Percentiles rank a stretch among this genome's conserved stretches.
Evolutionary conservation across 2,797 vertebrate species (phyloP).

Genomic region (Hydrocynus forskahlii): DNA sequence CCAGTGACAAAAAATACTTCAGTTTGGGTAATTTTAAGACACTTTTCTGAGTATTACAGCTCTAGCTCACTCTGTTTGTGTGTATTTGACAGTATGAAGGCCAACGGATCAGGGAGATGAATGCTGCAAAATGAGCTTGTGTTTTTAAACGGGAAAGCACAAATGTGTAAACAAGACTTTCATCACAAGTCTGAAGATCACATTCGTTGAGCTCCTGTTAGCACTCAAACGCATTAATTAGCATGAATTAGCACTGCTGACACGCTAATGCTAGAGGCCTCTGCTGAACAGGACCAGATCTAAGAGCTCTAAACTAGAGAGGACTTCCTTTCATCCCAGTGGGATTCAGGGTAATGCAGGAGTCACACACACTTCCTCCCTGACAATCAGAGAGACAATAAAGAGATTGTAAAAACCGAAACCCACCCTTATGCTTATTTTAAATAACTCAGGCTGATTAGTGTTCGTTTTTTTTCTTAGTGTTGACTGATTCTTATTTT

Average conservation of each 20-base stretch:
- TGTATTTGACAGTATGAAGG: background rate
- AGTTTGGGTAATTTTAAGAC: too few relatives aligned
- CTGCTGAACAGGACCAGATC: slow-evolving; percentile 43
- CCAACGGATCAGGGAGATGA: background rate
- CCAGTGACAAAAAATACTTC: too few relatives aligned
- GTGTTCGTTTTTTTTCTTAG: too few relatives aligned
- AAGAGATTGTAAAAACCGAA: too few relatives aligned
- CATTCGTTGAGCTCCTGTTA: slow-evolving; percentile 32
- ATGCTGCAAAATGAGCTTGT: background rate
- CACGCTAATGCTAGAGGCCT: slow-evolving; percentile 31
- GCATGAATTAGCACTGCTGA: slow-evolving; percentile 55
- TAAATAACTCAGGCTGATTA: too few relatives aligned
- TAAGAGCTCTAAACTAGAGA: slow-evolving; percentile 52
- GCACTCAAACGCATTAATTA: slow-evolving; percentile 40
- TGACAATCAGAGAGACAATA: background rate
- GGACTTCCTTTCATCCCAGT: slow-evolving; percentile 46
- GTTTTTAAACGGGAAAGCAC: background rate
- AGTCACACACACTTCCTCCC: slow-evolving; percentile 43
- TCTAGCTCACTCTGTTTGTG: background rate
- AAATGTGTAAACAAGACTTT: background rate
- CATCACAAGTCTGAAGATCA: background rate
- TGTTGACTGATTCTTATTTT: too few relatives aligned
- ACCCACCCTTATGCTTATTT: too few relatives aligned
- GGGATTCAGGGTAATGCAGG: slow-evolving; percentile 35
- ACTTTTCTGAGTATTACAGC: too few relatives aligned